phyloP scores from a whole-genome alignment of 2,888 invertebrate genomes.

The Lepidocyrtoides sp. region DNA sequence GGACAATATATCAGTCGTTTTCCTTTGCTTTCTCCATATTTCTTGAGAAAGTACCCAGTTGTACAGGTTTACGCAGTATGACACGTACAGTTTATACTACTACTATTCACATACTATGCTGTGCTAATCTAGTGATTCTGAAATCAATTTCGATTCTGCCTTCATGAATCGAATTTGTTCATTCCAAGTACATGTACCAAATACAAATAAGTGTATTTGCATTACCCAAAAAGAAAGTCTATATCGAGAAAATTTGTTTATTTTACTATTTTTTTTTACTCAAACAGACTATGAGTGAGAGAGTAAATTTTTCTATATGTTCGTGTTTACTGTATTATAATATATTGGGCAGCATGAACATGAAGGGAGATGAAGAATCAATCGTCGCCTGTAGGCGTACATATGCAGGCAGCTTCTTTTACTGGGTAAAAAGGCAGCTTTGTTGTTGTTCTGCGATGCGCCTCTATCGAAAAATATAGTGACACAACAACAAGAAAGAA shows the following conservation, averaged over 20 bases:
- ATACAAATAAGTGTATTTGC: no score
- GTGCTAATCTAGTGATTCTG: slow-evolving; percentile 33
- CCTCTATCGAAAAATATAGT: slow-evolving; percentile 1
- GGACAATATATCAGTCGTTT: slow-evolving; percentile 17
- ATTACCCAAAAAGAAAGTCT: no score
- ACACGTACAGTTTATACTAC: no score
- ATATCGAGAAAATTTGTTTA: neutral
- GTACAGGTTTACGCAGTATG: no score
- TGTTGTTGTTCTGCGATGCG: slow-evolving; percentile 18
- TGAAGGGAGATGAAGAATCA: slow-evolving; percentile 24
- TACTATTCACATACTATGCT: no score
- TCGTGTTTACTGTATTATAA: no score
- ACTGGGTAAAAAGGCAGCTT: neutral
- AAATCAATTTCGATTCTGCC: slow-evolving; percentile 48
- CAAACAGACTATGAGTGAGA: neutral
- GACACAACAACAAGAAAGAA: slow-evolving; percentile 11
- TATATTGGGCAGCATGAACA: neutral
- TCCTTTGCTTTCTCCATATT: neutral
- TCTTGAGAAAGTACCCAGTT: no score
- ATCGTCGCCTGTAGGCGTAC: slow-evolving; percentile 31
- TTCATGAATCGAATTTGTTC: slow-evolving; percentile 59
- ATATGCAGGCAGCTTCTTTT: neutral
- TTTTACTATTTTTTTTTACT: neutral
- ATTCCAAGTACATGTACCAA: neutral
- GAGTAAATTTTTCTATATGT: no score